These are phyloP conservation scores for Anoura caudifer DNA, from an alignment of 2,113 vertebrate genomes.

Conservation along the genomic window DNA sequence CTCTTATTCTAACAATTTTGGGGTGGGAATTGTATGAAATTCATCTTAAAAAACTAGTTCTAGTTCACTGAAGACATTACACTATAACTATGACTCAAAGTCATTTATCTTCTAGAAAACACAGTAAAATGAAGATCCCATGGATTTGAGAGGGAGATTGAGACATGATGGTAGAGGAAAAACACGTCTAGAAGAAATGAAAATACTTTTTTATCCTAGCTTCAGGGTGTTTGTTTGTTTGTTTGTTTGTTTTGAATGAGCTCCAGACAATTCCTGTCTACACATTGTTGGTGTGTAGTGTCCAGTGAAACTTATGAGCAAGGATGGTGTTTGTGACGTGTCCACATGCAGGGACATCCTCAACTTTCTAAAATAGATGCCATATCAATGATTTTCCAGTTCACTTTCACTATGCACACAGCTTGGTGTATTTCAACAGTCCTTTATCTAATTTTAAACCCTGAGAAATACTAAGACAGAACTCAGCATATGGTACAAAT, in stretches of 20 bases:
- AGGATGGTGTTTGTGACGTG: neutral
- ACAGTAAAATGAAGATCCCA: neutral
- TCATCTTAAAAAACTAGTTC: neutral
- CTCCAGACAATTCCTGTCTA: neutral
- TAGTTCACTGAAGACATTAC: neutral
- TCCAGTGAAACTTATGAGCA: neutral
- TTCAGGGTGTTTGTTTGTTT: neutral
- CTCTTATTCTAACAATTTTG: neutral
- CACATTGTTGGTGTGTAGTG: neutral
- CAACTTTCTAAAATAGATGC: neutral
- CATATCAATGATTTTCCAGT: neutral
- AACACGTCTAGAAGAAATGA: neutral
- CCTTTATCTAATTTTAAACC: neutral
- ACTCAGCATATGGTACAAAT: neutral
- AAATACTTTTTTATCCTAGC: neutral
- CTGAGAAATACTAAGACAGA: neutral
- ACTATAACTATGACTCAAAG: neutral
- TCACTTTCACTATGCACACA: neutral
- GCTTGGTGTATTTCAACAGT: neutral
- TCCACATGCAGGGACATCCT: no score
- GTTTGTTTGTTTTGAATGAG: neutral
- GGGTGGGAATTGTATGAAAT: neutral
- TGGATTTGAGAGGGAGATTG: neutral
- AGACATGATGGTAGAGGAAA: neutral
- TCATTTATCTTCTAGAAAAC: conserved; percentile 32